These are phyloP conservation scores for Cyprinus carpio DNA, from an alignment of 2,113 vertebrate genomes.

Conservation along the genomic window DNA sequence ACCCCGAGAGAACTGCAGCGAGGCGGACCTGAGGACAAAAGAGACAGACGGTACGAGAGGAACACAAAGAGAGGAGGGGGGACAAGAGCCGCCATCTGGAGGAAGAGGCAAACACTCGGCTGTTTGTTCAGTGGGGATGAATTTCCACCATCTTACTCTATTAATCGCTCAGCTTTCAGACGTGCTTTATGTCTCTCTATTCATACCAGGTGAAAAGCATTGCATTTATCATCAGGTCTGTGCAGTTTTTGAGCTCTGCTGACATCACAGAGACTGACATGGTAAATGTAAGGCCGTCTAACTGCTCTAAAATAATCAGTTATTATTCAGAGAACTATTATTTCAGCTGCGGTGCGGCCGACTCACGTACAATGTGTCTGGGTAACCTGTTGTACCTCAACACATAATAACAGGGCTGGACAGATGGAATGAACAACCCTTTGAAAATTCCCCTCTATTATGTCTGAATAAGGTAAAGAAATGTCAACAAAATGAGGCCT, in stretches of 20 bases:
- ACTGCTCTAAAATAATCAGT: conserved; percentile 44
- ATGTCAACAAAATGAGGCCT: conserved; percentile 40
- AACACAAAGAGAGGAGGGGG: conserved; percentile 50
- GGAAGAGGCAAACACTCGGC: conserved; percentile 69
- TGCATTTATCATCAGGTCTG: conserved; percentile 35
- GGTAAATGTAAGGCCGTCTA: conserved; percentile 19
- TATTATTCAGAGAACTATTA: conserved; percentile 37
- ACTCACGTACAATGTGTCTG: conserved; percentile 24
- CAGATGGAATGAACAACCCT: conserved; percentile 30
- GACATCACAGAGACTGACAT: not conserved
- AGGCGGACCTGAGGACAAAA: conserved; percentile 45
- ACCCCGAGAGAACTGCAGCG: conserved; percentile 4
- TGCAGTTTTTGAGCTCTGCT: conserved; percentile 17
- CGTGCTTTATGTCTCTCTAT: conserved; percentile 12
- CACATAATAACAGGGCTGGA: conserved; percentile 50
- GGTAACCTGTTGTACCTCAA: conserved; percentile 23
- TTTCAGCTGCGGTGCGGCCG: conserved; percentile 47
- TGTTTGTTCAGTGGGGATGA: conserved; percentile 64
- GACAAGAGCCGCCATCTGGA: conserved; percentile 67
- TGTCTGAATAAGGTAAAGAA: conserved; percentile 50
- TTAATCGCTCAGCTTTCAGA: conserved; percentile 46
- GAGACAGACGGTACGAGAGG: conserved; percentile 41
- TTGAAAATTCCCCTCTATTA: conserved; percentile 44
- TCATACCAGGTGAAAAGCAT: conserved; percentile 28
- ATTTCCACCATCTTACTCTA: conserved; percentile 50